Evolutionary conservation across 2,113 vertebrate genomes (phyloP), one percentile per base, ranked within the genome.

Genomic region (Bothrops jararaca): DNA sequence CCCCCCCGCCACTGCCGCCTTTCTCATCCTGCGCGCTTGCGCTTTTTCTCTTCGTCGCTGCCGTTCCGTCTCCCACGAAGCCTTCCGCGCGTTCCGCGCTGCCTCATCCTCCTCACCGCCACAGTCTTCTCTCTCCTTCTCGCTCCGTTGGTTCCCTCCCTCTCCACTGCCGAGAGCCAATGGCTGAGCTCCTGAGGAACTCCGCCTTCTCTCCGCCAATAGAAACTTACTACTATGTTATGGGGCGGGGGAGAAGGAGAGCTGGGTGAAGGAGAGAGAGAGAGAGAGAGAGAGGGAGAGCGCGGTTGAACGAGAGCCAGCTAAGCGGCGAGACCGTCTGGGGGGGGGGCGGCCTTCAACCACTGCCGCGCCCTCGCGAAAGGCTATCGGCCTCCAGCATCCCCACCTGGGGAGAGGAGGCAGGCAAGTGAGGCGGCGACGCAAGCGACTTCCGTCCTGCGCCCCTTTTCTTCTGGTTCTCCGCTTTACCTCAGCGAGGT

Each of bases 221-320:
- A 64, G 94, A 93, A 95, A 94, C 93, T 96, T 96, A 96, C 96
- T 96, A 96, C 94, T 95, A 93, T 96, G 95, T 96, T 96, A 91
- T 95, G 93, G 93, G 95, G 93, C 58, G 94, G 92, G 85, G 57
- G 94, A 45, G 93, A 52, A 1, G 56, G 29, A 23, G 22, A 42
- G 24, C 34, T 48, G 57, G 86, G 50, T 34, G 29, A 69, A 69
- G 60, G 60, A 2, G 74, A 12, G 45, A 48, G 85, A 26, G n/a
- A n/a, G n/a, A n/a, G n/a, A n/a, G n/a, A n/a, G n/a, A 42, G 74
- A 24, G 54, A 57, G 69, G 2, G 74, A 22, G 69, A 39, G 69
- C 6, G 69, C 69, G 69, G 39, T 39, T 80, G 69, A 45, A 24
- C 15, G 60, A 54, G 60, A 74, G 45, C 24, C 26, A 26, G 64